Evolutionary conservation across 23 tunicate species (phyloP).

Genomic region (Ciona savignyi): DNA sequence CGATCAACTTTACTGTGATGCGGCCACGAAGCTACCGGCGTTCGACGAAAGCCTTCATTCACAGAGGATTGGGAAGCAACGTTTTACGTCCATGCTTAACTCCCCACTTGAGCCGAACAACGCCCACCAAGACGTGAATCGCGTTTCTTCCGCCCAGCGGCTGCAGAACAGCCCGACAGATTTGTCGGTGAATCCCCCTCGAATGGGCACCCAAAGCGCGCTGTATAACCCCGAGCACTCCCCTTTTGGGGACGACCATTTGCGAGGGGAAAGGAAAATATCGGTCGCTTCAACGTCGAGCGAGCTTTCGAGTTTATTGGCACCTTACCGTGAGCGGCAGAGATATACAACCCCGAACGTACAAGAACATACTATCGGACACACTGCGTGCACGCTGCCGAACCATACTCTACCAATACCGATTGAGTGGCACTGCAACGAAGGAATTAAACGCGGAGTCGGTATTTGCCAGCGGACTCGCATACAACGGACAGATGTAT

Average conservation of each 20-base stretch:
- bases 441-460: conserved; percentile 26
- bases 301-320: conserved; percentile 22
- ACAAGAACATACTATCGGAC: neutral
- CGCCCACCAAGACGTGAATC: neutral
- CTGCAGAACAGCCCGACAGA: conserved; percentile 44
- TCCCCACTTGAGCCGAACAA: conserved; percentile 18
- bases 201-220: conserved; percentile 7
- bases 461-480: conserved; percentile 12
- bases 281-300: neutral
- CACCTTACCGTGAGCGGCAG: conserved; percentile 14
- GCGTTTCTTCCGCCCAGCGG: conserved; percentile 19
- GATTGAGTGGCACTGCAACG: neutral
- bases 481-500: conserved; percentile 59
- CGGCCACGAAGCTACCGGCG: neutral
- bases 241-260: conserved; percentile 15
- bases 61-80: conserved; percentile 1
- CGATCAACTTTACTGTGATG: neutral
- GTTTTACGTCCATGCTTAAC: conserved; percentile 44
- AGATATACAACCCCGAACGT: neutral
- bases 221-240: conserved; percentile 7
- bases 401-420: neutral
- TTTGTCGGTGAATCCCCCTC: conserved; percentile 39
- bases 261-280: conserved; percentile 21
- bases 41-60: neutral
- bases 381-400: neutral